Evolutionary conservation across 1,140 invertebrate species (phyloP), one percentile per base, ranked within the genome.

Genomic region (Cydia splendana): DNA sequence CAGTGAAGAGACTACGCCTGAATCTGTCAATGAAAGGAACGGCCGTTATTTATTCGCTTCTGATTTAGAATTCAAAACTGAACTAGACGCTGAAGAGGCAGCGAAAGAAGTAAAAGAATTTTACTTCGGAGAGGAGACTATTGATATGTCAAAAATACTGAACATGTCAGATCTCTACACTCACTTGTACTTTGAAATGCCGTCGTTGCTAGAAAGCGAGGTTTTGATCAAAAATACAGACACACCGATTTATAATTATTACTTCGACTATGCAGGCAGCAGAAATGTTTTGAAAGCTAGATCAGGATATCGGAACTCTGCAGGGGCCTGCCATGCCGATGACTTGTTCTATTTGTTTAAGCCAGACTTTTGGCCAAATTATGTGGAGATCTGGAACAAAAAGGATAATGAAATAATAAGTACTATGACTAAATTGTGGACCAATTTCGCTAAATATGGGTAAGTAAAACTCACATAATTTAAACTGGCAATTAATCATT

Each of bases 391-490:
- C 51, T 65, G 77, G 45, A 82, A 86, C 28, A 85, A 79, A 34
- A 71, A 84, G 74, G 91, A 93, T 82, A 24, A 75, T 24, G 65
- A 80, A 76, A 82, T 90, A 12, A 87, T 93, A 13, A 78, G 90
- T 18, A 78, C 75, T 24, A 83, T 93, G 77, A 91, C 90, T 2
- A 85, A 80, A 20, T 74, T 93, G 78, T 91, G 90, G 91, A 89
- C 88, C 9, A 88, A 93, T 77, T 93, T 93, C 79, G 91, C 91
- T 4, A 93, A 91, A 83, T 89, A 88, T 79, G 87, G 90, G 91
- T 91, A 82, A 28, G 88, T 83, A 48, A 13, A 51, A 73, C 51
- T 34, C 34, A 34, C 34, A 34, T 34, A 6, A 34, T 6, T 6
- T 34, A 34, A 34, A 34, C 34, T 30, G 30, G 34, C 34, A 34